Evolutionary conservation across 2,888 invertebrate genomes (phyloP).

Genomic region (Marronus borbonicus): DNA sequence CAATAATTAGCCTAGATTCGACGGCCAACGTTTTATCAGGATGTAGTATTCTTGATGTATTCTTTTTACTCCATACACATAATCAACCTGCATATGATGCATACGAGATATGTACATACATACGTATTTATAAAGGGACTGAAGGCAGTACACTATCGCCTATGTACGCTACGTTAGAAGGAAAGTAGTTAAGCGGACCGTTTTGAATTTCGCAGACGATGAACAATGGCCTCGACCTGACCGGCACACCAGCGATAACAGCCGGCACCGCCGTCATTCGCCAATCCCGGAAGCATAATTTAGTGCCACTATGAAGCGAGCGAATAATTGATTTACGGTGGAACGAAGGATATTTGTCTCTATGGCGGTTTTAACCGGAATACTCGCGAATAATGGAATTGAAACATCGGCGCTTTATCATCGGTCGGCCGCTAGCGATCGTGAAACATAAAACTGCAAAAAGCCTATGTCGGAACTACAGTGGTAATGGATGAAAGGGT

Average conservation of each 20-base stretch:
- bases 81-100: background rate
- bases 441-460: background rate
- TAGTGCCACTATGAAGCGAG: constrained; percentile 39
- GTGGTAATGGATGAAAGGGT: background rate
- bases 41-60: no score
- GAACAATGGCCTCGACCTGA: constrained; percentile 47
- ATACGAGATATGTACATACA: background rate
- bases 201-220: constrained; percentile 31
- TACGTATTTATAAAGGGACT: background rate
- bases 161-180: background rate
- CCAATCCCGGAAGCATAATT: constrained; percentile 40
- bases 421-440: background rate
- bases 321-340: constrained; percentile 41
- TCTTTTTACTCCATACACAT: no score
- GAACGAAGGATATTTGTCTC: constrained; percentile 46
- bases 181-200: constrained; percentile 21
- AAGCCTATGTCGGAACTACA: background rate
- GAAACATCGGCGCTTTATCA: constrained; percentile 21
- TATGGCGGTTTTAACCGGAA: constrained; percentile 34
- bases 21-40: no score
- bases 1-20: no score
- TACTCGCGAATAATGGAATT: constrained; percentile 40
- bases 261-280: background rate
- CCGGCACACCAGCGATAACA: constrained; percentile 36
- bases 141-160: no score